Evolutionary conservation across 2,888 invertebrate genomes (phyloP), one percentile per base, ranked within the genome.

Genomic region (Aplocera efformata): DNA sequence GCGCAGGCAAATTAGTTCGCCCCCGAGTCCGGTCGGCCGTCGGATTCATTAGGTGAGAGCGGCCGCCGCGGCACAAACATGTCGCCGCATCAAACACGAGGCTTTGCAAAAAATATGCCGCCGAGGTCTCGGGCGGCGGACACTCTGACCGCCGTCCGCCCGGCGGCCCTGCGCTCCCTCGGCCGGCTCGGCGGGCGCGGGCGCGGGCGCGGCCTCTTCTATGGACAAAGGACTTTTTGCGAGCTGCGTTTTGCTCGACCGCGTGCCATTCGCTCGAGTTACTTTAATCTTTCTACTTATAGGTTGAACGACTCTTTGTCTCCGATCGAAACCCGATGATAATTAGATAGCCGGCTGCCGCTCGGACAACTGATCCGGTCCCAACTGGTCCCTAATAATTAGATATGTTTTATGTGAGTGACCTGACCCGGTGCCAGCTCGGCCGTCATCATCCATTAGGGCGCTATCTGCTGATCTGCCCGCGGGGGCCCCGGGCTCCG

Each of bases 1-100:
- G 47, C n/a, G 44, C 62, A 65, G 64, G 76, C 77, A 77, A 81
- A 83, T 83, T 79, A 75, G 84, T 80, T 79, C 66, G 72, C 63
- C 63, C 60, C 68, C 56, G 68, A 72, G 64, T 67, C 50, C 56
- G n/a, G n/a, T 65, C 65, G 57, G 71, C 60, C 56, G 63, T 67
- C 59, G 76, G 61, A 79, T 72, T 79, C 80, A 82, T 81, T 75
- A 80, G 79, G 79, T 73, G 67, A 58, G 61, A 67, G 63, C 42
- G 60, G 56, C 47, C 56, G 58, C 45, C 43, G 53, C 46, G 48
- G 46, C 57, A 58, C 74, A 78, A 75, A 77, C 68, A 61, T 42
- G 26, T 42, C 59, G 60, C 56, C 53, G 56, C 60, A 44, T 46
- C 56, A 50, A 56, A 52, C 45, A 52, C 52, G 36, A 22, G 40